Conservation (phyloP, 2,113 vertebrate genomes). For the Vicugna pacos region DNA sequence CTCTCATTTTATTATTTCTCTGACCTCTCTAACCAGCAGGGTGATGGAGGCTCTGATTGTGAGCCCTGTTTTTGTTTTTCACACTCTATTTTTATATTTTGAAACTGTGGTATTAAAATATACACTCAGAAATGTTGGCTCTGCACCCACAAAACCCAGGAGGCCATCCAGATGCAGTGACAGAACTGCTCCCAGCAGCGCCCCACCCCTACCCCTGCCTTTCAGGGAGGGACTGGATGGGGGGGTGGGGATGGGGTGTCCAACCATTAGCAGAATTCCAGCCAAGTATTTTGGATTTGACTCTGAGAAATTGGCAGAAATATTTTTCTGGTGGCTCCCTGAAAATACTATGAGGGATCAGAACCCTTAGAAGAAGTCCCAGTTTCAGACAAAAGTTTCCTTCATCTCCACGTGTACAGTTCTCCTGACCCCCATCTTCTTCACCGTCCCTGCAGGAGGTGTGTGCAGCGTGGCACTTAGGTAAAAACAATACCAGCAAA, state of each 20-base stretch:
- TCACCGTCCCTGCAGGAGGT: background rate
- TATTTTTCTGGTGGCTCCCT: constrained; percentile 50
- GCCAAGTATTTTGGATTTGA: background rate
- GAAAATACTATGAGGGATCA: background rate
- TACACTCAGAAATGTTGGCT: constrained; percentile 66
- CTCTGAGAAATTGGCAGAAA: constrained; percentile 37
- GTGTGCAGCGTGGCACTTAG: background rate
- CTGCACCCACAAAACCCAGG: background rate
- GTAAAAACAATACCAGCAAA: background rate
- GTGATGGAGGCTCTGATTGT: constrained; percentile 35
- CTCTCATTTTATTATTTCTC: constrained; percentile 75
- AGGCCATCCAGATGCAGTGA: background rate
- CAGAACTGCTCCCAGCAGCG: background rate
- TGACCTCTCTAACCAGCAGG: constrained; percentile 66
- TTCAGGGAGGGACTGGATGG: background rate
- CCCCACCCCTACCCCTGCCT: background rate
- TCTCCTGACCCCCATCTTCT: background rate
- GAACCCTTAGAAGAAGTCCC: background rate
- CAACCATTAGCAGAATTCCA: background rate
- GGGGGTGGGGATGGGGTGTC: background rate
- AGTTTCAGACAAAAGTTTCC: background rate
- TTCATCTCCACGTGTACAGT: background rate
- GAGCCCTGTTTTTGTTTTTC: constrained; percentile 68
- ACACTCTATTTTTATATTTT: constrained; percentile 67
- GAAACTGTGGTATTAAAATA: constrained; percentile 66